Conservation (phyloP, 2,113 vertebrate genomes). For the Heteronetta atricapilla region DNA sequence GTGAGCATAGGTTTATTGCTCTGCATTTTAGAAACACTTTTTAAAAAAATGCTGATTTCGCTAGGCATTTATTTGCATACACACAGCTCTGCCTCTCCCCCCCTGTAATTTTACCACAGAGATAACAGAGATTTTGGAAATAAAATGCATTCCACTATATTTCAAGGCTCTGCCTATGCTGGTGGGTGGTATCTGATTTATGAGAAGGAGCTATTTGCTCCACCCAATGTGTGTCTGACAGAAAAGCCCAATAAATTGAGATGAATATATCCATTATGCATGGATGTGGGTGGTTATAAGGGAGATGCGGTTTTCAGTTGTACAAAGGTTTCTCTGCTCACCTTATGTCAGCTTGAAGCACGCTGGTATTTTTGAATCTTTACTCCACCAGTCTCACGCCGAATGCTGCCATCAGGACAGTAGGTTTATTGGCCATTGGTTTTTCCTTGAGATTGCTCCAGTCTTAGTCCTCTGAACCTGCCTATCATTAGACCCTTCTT, state of each 20-base stretch:
- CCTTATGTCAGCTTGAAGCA: neutral
- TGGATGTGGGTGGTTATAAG: neutral
- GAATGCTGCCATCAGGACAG: neutral
- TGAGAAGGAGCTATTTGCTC: neutral
- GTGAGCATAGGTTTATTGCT: slow-evolving; percentile 6
- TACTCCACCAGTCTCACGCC: neutral
- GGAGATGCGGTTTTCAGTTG: neutral
- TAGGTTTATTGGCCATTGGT: neutral
- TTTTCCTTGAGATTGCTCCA: neutral
- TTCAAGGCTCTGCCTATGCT: neutral
- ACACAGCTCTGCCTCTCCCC: neutral
- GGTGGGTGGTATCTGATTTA: neutral
- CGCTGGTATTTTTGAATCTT: neutral
- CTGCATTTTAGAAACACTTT: slow-evolving; percentile 29
- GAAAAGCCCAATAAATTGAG: slow-evolving; percentile 21
- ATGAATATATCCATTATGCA: neutral
- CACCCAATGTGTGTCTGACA: neutral
- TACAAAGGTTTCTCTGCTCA: neutral
- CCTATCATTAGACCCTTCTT: neutral
- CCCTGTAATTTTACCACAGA: slow-evolving; percentile 22
- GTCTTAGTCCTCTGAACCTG: neutral
- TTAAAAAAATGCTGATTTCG: slow-evolving; percentile 23
- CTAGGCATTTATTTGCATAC: slow-evolving; percentile 6
- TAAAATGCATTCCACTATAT: neutral
- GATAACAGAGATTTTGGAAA: slow-evolving; percentile 34